Evolutionary conservation across 2,888 invertebrate genomes (phyloP), one percentile per base, ranked within the genome.

Genomic region (Chrysodeixis includens): DNA sequence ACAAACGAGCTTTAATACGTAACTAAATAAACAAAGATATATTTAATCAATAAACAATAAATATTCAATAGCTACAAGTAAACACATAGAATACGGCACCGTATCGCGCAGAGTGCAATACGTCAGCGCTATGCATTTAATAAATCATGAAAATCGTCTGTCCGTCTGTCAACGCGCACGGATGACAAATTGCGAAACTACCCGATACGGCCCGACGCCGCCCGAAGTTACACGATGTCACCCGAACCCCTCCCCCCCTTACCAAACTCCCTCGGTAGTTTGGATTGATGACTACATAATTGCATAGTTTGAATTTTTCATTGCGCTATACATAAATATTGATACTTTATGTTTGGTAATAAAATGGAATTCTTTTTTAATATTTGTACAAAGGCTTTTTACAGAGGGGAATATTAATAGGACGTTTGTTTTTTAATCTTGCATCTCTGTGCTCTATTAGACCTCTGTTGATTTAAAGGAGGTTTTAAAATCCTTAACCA

Each of bases 141-240:
- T 92, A 92, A 92, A 92, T 92, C 92, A 92, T 86, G 87, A 84
- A 84, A 88, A 90, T 87, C 84, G 90, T 86, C 84, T 83, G 88
- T 84, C 87, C 80, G 83, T 87, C 88, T 88, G 92, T 91, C 91
- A 89, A 85, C 89, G 88, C 78, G 68, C 66, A 49, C 70, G 76
- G 78, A 84, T 92, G 92, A 92, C 90, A 88, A 89, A 92, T 90
- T 86, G 88, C 86, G 78, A 77, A 71, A 77, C 73, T 71, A 78
- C 78, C 83, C 72, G 71, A 69, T 78, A 79, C 66, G 78, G 56
- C 74, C 64, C 44, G 58, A 60, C 71, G 67, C 68, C 75, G 71
- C 76, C 44, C 16, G 16, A 80, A 9, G 10, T 32, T 10, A 40
- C 40, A 40, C 79, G 79, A 82, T 76, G 76, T 56, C 74, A 64